Percentiles rank a stretch among this genome's conserved stretches.
Evolutionary conservation across 2,888 invertebrate species (phyloP).

Genomic region (Mythimna impura): DNA sequence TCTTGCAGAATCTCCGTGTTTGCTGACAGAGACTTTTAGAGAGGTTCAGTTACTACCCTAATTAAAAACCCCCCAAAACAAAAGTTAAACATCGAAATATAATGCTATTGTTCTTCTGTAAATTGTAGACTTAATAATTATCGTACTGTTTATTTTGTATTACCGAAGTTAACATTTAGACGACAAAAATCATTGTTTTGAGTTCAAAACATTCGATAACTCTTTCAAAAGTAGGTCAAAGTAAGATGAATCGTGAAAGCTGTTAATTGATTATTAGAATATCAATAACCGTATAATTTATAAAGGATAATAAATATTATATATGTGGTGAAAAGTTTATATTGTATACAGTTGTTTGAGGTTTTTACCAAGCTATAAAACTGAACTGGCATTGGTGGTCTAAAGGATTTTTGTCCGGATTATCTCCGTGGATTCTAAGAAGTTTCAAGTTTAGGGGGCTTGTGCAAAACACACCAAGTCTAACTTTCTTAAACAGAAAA

Average conservation of each 20-base stretch:
- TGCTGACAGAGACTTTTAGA: too few relatives aligned
- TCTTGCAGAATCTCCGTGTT: background rate
- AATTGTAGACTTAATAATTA: conserved; percentile 21
- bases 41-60: background rate
- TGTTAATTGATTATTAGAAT: conserved; percentile 47
- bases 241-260: conserved; percentile 50
- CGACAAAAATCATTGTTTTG: conserved; percentile 36
- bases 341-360: conserved; percentile 12
- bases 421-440: conserved; percentile 41
- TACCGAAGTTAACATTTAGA: conserved; percentile 30
- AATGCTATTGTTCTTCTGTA: conserved; percentile 8
- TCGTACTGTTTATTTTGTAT: conserved; percentile 11
- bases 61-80: too few relatives aligned
- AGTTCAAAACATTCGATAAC: background rate
- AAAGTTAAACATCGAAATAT: background rate
- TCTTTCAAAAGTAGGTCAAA: conserved; percentile 32
- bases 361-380: conserved; percentile 23
- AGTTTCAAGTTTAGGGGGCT: conserved; percentile 43
- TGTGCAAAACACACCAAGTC: conserved; percentile 54
- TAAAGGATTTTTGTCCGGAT: conserved; percentile 42
- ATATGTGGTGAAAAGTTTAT: conserved; percentile 6
- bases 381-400: conserved; percentile 25
- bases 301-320: conserved; percentile 26
- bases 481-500: conserved; percentile 65
- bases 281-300: conserved; percentile 45